Percentiles rank a stretch among this genome's conserved stretches.
Evolutionary conservation across 2,888 invertebrate genomes (phyloP).

Genomic region (Brenthis ino): DNA sequence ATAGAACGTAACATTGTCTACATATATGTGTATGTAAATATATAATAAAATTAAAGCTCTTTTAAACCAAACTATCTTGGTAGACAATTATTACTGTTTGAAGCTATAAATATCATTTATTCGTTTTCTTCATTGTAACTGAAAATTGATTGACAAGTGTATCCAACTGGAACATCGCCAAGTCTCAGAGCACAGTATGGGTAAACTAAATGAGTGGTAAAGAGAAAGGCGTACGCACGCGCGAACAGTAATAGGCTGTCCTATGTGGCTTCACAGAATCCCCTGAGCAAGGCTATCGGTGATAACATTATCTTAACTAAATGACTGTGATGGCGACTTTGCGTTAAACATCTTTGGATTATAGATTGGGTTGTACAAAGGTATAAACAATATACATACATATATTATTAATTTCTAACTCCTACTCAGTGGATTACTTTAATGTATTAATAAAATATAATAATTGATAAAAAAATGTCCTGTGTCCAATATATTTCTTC

Average conservation of each 20-base stretch:
- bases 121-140: conserved; percentile 4
- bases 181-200: conserved; percentile 20
- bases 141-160: conserved; percentile 29
- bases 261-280: conserved; percentile 67
- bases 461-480: no score
- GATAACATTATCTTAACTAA: conserved; percentile 70
- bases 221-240: conserved; percentile 39
- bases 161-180: conserved; percentile 37
- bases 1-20: no score
- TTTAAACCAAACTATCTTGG: background rate
- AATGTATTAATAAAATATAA: no score
- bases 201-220: conserved; percentile 30
- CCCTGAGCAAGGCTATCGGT: conserved; percentile 74
- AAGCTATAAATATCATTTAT: background rate
- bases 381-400: background rate
- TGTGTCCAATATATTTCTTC: no score
- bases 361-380: background rate
- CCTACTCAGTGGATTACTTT: no score
- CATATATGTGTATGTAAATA: no score
- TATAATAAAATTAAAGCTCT: background rate
- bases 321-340: conserved; percentile 43
- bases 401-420: background rate
- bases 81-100: background rate
- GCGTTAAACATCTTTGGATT: conserved; percentile 41
- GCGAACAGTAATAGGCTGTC: conserved; percentile 44